A percentile compares a stretch with the other conserved stretches of the same genome.
These are phyloP conservation scores for Homarus americanus DNA, from an alignment of 1,140 invertebrate species.

Conservation along the genomic window DNA sequence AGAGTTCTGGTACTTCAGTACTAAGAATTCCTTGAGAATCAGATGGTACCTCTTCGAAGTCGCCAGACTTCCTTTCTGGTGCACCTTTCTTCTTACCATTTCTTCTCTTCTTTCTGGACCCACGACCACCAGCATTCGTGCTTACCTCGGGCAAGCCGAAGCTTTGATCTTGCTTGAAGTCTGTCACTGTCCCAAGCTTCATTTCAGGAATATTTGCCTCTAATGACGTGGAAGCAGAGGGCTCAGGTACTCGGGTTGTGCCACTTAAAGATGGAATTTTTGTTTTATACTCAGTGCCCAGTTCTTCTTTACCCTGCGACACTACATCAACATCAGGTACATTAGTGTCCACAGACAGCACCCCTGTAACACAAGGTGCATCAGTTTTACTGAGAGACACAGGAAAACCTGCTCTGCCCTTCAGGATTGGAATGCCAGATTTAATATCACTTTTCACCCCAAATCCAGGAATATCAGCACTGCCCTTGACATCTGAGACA, in stretches of 20 bases:
- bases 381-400: background rate
- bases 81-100: background rate
- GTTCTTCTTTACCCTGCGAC: background rate
- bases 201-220: conserved; percentile 28
- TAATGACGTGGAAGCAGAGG: background rate
- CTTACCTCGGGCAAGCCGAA: background rate
- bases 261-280: conserved; percentile 8
- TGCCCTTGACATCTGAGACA: background rate
- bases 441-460: background rate
- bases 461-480: conserved; percentile 9
- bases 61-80: background rate
- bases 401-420: conserved; percentile 20
- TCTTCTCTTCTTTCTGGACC: conserved; percentile 47
- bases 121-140: conserved; percentile 12
- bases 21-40: background rate
- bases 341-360: background rate
- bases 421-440: conserved; percentile 18
- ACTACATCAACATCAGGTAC: background rate
- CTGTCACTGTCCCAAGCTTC: background rate
- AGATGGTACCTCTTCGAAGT: background rate
- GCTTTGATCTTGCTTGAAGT: background rate
- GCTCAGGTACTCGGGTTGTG: background rate
- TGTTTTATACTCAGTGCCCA: background rate
- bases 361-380: background rate
- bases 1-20: background rate